A percentile compares a stretch with the other conserved stretches of the same genome.
Evolutionary conservation across 2,888 invertebrate genomes (phyloP).

Genomic region (Cosmorhoe ocellata): DNA sequence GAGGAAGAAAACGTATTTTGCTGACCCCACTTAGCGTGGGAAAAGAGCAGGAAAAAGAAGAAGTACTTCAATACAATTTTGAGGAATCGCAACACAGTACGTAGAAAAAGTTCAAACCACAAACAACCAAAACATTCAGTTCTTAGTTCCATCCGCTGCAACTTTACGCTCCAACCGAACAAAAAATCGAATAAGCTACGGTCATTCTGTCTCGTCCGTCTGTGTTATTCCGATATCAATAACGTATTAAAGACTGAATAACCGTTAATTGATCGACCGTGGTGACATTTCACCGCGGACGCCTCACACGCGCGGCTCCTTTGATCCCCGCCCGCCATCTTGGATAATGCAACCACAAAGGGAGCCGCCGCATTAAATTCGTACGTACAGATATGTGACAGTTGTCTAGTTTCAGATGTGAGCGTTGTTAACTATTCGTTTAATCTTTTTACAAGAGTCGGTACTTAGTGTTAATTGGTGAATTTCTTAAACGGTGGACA

Average conservation of each 20-base stretch:
- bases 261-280: conserved; percentile 75
- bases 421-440: conserved; percentile 42
- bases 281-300: conserved; percentile 77
- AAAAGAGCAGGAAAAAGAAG: too few relatives aligned
- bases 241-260: conserved; percentile 65
- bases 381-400: conserved; percentile 77
- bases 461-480: conserved; percentile 50
- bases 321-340: conserved; percentile 64
- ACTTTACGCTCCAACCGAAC: conserved; percentile 38
- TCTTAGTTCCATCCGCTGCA: conserved; percentile 3
- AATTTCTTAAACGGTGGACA: conserved; percentile 26
- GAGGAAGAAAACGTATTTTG: too few relatives aligned
- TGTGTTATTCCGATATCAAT: conserved; percentile 67
- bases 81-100: too few relatives aligned
- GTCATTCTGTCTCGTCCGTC: conserved; percentile 49
- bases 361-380: conserved; percentile 74
- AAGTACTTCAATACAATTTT: too few relatives aligned
- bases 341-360: conserved; percentile 57
- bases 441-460: conserved; percentile 46
- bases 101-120: too few relatives aligned
- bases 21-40: too few relatives aligned
- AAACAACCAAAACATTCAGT: too few relatives aligned
- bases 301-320: conserved; percentile 67
- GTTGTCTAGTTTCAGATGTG: conserved; percentile 66
- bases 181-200: conserved; percentile 55